These are phyloP conservation scores for Proisotoma minuta DNA, from an alignment of 2,888 invertebrate species.

Conservation along the genomic window DNA sequence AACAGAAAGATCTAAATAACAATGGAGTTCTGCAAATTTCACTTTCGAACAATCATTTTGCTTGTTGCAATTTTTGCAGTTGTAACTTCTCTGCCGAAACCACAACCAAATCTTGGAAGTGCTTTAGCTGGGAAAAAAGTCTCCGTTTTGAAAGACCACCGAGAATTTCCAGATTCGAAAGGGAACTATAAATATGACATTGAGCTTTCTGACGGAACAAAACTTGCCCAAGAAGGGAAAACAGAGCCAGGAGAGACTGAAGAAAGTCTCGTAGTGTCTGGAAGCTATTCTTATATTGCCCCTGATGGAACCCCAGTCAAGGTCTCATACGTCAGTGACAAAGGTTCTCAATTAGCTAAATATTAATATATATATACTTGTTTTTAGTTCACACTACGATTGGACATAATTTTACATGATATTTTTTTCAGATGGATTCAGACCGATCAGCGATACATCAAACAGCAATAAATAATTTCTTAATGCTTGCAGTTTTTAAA, in stretches of 20 bases:
- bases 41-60: too few species aligned
- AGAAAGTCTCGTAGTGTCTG: conserved; percentile 20
- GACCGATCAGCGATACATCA: background rate
- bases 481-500: too few species aligned
- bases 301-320: conserved; percentile 28
- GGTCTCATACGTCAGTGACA: conserved; percentile 25
- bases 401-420: too few species aligned
- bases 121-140: conserved; percentile 1
- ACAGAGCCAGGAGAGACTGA: conserved; percentile 19
- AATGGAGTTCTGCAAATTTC: too few species aligned
- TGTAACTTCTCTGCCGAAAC: background rate
- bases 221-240: conserved; percentile 22
- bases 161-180: conserved; percentile 7
- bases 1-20: too few species aligned
- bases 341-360: background rate
- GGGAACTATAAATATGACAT: conserved; percentile 25
- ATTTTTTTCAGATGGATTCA: background rate
- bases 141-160: background rate
- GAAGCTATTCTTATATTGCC: conserved; percentile 24
- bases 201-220: conserved; percentile 25
- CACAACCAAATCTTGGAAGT: background rate
- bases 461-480: too few species aligned
- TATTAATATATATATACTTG: background rate
- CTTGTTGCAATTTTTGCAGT: background rate
- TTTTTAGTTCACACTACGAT: too few species aligned